These are phyloP conservation scores for Neomonachus schauinslandi DNA, from an alignment of 2,113 vertebrate species.

Conservation along the genomic window DNA sequence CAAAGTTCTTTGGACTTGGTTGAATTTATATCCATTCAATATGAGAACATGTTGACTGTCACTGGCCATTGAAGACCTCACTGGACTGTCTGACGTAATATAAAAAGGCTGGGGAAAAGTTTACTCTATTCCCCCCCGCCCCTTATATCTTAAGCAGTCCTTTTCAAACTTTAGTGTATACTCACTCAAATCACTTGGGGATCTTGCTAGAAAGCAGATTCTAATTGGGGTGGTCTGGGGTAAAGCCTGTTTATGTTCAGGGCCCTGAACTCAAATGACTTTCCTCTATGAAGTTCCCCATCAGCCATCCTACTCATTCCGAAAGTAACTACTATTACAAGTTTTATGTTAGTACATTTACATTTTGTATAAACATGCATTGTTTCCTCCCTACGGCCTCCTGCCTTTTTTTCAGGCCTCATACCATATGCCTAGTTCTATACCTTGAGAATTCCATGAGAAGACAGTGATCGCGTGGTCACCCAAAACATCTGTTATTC, in stretches of 20 bases:
- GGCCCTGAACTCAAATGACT: background rate
- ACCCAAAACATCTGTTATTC: slow-evolving; percentile 39
- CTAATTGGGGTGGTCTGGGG: background rate
- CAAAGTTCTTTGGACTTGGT: background rate
- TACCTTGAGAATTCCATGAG: background rate
- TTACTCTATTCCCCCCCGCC: background rate
- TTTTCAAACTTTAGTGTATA: background rate
- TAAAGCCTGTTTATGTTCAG: background rate
- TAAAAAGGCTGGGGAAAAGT: background rate
- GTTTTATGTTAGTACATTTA: background rate
- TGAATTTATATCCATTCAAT: background rate
- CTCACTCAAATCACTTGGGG: background rate
- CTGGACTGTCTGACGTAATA: background rate
- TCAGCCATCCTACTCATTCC: background rate
- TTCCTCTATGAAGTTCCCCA: background rate
- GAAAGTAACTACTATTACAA: background rate
- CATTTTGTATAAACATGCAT: background rate
- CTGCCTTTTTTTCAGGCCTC: background rate
- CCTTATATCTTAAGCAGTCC: background rate
- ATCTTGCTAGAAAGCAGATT: background rate
- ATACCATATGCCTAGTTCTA: background rate
- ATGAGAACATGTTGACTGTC: background rate
- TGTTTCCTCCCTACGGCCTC: background rate
- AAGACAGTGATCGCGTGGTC: background rate
- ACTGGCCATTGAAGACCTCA: background rate